Evolutionary conservation across 2,888 invertebrate species (phyloP).

Genomic region (Odiellus spinosus): DNA sequence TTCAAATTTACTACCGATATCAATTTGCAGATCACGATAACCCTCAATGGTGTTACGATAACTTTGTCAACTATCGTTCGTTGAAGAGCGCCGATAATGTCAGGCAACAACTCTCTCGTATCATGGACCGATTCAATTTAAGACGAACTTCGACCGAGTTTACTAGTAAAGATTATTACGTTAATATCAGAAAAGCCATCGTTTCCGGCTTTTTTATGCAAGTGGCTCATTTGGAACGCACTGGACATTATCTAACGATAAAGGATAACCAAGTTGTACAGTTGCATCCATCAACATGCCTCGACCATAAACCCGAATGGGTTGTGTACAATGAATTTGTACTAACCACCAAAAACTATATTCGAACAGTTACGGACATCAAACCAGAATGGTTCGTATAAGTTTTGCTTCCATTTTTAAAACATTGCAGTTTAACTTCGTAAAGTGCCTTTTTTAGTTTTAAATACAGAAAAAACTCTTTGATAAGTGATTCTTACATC

Average conservation of each 20-base stretch:
- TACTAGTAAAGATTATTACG: slow-evolving; percentile 94
- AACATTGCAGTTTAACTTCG: slow-evolving; percentile 1
- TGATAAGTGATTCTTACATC: too few relatives aligned
- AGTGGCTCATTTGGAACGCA: slow-evolving; percentile 93
- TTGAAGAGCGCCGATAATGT: slow-evolving; percentile 98
- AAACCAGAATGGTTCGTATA: slow-evolving; percentile 66
- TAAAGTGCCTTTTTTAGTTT: too few relatives aligned
- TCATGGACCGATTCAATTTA: slow-evolving; percentile 93
- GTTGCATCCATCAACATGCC: slow-evolving; percentile 93
- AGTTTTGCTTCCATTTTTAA: too few relatives aligned
- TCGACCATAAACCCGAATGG: slow-evolving; percentile 99
- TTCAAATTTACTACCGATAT: slow-evolving; percentile 7
- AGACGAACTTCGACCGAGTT: slow-evolving; percentile 94
- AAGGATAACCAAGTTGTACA: slow-evolving; percentile 99
- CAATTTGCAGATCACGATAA: slow-evolving; percentile 75
- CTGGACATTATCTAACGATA: slow-evolving; percentile 94
- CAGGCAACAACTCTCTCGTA: slow-evolving; percentile 83
- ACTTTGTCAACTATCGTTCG: slow-evolving; percentile 96
- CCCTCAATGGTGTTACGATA: slow-evolving; percentile 98
- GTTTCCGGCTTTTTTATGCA: slow-evolving; percentile 99
- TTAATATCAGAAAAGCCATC: slow-evolving; percentile 94
- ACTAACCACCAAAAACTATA: slow-evolving; percentile 97
- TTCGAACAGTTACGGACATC: slow-evolving; percentile 94
- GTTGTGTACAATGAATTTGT: slow-evolving; percentile 99
- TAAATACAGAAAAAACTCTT: too few relatives aligned